A percentile compares a stretch with the other conserved stretches of the same genome.
phyloP scores from a whole-genome alignment of 64 coral and sea anemone genomes.

The Hydrozoanthus tunicans region DNA sequence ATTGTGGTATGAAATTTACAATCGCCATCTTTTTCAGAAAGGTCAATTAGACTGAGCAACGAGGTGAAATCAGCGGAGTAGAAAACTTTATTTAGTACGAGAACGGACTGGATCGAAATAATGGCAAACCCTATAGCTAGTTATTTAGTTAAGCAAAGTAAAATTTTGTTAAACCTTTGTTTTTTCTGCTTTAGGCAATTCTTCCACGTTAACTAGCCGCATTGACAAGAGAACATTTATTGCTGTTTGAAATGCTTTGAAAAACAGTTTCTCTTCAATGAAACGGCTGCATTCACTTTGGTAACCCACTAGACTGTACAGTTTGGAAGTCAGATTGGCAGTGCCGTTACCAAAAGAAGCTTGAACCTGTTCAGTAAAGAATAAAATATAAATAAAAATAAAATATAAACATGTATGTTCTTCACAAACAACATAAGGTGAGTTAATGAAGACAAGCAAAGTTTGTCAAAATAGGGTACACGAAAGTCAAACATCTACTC shows the following conservation, averaged over 20 bases:
- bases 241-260: conserved; percentile 26
- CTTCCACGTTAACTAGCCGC: not conserved
- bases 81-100: no score
- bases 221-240: conserved; percentile 51
- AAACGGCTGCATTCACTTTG: conserved; percentile 14
- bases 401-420: not conserved
- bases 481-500: no score
- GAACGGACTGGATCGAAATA: no score
- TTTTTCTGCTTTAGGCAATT: conserved; percentile 21
- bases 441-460: no score
- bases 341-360: conserved; percentile 23
- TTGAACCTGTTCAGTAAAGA: conserved; percentile 15
- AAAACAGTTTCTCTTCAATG: not conserved
- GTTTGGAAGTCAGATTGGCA: conserved; percentile 2
- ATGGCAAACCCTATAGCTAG: no score
- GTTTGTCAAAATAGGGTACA: no score
- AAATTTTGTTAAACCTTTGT: not conserved
- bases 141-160: not conserved
- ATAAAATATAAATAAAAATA: not conserved
- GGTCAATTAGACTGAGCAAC: no score
- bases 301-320: conserved; percentile 27
- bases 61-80: no score
- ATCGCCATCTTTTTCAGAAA: no score
- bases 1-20: no score
- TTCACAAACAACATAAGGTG: no score